Percentiles rank a stretch among this genome's conserved stretches.
phyloP scores from a whole-genome alignment of 2,113 vertebrate genomes.

The Fregetta grallaria region DNA sequence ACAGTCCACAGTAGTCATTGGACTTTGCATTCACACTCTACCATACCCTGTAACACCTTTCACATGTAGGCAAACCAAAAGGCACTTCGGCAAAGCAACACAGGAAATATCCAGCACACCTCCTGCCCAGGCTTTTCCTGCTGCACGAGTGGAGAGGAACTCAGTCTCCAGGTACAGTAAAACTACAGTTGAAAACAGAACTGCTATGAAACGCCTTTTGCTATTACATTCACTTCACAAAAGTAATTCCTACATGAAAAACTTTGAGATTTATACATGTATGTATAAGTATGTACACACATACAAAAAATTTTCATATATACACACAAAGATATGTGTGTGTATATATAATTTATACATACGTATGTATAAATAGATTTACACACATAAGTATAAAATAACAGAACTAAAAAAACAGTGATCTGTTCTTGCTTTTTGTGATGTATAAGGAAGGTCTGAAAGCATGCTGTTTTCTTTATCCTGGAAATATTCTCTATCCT shows the following conservation, averaged over 20 bases:
- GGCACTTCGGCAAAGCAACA: conserved; percentile 40
- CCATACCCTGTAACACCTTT: background rate
- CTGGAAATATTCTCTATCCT: background rate
- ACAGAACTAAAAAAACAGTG: background rate
- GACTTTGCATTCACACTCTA: background rate
- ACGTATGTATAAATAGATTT: background rate
- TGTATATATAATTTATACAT: background rate
- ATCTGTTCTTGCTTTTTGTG: background rate
- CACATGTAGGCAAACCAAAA: background rate
- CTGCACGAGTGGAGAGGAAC: background rate
- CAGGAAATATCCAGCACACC: background rate
- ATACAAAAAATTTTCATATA: background rate
- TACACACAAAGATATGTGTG: rapidly evolving
- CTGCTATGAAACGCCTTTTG: background rate
- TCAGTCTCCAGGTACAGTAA: background rate
- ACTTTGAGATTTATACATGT: background rate
- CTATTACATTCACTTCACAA: background rate
- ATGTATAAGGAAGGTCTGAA: background rate
- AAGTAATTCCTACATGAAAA: background rate
- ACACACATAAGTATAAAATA: background rate
- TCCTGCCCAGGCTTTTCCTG: background rate
- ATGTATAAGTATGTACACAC: background rate
- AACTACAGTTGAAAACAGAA: background rate
- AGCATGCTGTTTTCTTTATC: background rate
- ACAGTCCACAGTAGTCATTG: background rate